Conservation (phyloP, 2,888 invertebrate genomes). For the Acleris sparsana region DNA sequence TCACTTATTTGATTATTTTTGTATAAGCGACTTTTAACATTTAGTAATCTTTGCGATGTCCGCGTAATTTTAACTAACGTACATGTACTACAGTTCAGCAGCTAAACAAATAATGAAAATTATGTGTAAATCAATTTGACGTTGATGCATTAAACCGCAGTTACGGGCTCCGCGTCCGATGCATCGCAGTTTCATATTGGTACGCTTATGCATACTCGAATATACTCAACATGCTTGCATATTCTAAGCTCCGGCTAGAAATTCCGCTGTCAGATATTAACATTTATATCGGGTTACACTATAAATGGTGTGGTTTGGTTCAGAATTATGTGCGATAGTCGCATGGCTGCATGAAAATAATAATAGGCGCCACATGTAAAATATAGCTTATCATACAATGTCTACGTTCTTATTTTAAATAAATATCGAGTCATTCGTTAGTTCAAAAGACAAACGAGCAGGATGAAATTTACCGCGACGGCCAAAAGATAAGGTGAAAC, state of each 20-base stretch:
- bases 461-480: background rate
- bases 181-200: slow-evolving; percentile 12
- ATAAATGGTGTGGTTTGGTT: slow-evolving; percentile 24
- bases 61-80: too few species aligned
- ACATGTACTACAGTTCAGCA: slow-evolving; percentile 22
- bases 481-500: slow-evolving; percentile 21
- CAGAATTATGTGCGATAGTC: background rate
- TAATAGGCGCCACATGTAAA: too few species aligned
- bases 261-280: slow-evolving; percentile 34
- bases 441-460: slow-evolving; percentile 1
- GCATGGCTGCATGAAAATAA: background rate
- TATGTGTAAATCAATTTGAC: slow-evolving; percentile 50
- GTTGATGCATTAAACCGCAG: slow-evolving; percentile 46
- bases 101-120: slow-evolving; percentile 50
- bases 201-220: slow-evolving; percentile 1
- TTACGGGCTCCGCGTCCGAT: slow-evolving; percentile 31
- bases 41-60: too few species aligned
- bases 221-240: slow-evolving; percentile 14
- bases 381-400: too few species aligned
- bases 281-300: slow-evolving; percentile 19
- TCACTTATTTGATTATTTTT: too few species aligned
- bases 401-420: too few species aligned
- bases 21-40: too few species aligned
- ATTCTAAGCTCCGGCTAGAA: slow-evolving; percentile 27
- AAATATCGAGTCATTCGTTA: background rate